Evolutionary conservation across 2,888 invertebrate genomes (phyloP).

Genomic region (Spatulosminthurus flaviceps): DNA sequence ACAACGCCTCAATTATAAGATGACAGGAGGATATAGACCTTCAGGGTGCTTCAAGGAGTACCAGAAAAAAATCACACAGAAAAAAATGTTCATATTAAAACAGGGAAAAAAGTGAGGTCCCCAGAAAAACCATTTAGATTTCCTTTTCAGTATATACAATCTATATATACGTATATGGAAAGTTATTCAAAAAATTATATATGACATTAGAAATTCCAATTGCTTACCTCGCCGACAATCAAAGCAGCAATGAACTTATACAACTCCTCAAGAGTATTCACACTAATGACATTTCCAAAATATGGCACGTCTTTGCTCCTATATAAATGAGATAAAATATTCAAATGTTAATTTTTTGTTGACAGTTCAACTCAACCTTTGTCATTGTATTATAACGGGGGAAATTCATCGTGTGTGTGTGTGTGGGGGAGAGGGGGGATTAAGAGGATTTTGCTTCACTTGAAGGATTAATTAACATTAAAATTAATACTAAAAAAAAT

Average conservation of each 20-base stretch:
- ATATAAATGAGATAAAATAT: not conserved
- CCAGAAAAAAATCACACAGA: constrained; percentile 12
- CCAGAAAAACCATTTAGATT: no score
- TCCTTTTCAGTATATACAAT: no score
- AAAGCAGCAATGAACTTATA: constrained; percentile 83
- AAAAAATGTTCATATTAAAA: not conserved
- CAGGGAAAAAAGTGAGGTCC: no score
- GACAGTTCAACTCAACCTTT: no score
- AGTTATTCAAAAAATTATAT: not conserved
- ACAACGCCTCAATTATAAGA: constrained; percentile 45
- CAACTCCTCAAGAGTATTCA: constrained; percentile 78
- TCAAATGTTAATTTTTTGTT: constrained; percentile 15
- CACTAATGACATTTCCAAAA: constrained; percentile 83
- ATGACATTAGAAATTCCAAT: not conserved
- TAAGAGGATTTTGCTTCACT: not conserved
- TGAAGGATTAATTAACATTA: not conserved
- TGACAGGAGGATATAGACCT: constrained; percentile 58
- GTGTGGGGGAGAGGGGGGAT: no score
- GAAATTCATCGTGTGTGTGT: no score
- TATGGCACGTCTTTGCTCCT: constrained; percentile 77
- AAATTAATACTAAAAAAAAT: not conserved
- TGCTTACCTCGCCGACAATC: constrained; percentile 72
- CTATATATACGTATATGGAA: no score
- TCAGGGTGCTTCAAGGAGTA: constrained; percentile 57
- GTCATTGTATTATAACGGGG: no score